Conservation (phyloP, 2,888 invertebrate species). For the Lasioglossum vierecki region DNA sequence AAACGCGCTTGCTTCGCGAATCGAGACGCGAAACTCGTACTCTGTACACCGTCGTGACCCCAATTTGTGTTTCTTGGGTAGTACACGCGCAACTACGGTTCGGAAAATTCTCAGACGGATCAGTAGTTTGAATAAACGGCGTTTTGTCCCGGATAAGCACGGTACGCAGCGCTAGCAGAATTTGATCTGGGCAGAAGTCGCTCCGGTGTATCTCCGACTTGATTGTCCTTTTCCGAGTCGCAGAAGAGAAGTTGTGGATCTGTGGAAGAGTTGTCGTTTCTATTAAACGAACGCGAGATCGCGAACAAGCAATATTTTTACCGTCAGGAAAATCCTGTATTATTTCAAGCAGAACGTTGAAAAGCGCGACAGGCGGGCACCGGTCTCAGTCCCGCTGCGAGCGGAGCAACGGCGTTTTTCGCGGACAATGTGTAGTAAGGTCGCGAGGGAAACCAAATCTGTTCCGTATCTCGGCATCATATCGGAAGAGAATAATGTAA, state of each 20-base stretch:
- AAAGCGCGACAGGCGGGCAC: slow-evolving; percentile 24
- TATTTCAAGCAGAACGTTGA: slow-evolving; percentile 20
- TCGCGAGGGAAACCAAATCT: slow-evolving; percentile 60
- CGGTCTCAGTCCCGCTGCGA: slow-evolving; percentile 16
- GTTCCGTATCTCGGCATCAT: slow-evolving; percentile 61
- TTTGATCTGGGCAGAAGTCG: not conserved
- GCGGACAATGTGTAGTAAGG: slow-evolving; percentile 28
- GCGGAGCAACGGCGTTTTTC: slow-evolving; percentile 30
- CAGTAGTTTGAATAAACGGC: not conserved
- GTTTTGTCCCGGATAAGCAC: not conserved
- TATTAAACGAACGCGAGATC: not conserved
- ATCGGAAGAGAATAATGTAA: slow-evolving; percentile 66
- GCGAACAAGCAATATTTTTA: slow-evolving; percentile 5
- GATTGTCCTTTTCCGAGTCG: not conserved
- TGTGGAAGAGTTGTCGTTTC: not conserved
- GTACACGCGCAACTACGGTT: not conserved
- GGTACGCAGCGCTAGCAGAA: not conserved
- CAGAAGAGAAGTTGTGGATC: not conserved
- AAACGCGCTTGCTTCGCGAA: too few species aligned
- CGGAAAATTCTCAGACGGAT: not conserved
- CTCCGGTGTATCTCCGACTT: not conserved
- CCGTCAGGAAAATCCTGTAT: slow-evolving; percentile 8
- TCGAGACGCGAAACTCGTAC: too few species aligned
- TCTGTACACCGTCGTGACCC: not conserved
- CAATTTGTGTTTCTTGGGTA: not conserved